These are phyloP conservation scores for Chrysomela aeneicollis DNA, from an alignment of 2,888 invertebrate species.

Conservation along the genomic window DNA sequence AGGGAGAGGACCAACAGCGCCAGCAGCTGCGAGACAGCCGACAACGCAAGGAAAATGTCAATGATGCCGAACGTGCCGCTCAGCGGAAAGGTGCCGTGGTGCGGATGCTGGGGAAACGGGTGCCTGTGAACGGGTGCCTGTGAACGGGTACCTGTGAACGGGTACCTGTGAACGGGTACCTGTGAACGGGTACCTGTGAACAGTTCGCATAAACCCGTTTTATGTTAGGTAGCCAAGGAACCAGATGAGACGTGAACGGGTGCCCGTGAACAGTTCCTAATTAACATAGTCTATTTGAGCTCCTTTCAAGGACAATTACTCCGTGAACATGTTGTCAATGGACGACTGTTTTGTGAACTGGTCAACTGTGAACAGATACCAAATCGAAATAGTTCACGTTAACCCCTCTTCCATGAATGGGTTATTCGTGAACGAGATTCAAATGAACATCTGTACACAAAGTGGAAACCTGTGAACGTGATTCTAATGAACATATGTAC, in stretches of 20 bases:
- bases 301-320: no score
- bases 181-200: not conserved
- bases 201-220: no score
- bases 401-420: no score
- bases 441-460: no score
- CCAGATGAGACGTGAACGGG: no score
- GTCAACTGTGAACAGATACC: no score
- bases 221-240: no score
- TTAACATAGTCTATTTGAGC: no score
- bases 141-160: not conserved
- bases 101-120: conserved; percentile 86
- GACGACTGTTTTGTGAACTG: not conserved
- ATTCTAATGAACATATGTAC: not conserved
- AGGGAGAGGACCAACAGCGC: conserved; percentile 71
- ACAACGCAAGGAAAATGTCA: conserved; percentile 66
- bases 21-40: conserved; percentile 69
- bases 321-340: not conserved
- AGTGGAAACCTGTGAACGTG: not conserved
- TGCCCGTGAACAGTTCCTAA: no score
- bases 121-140: conserved; percentile 60
- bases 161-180: not conserved
- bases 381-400: no score
- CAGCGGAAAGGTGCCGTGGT: conserved; percentile 79
- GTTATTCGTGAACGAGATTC: not conserved
- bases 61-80: conserved; percentile 68